Conservation (phyloP, 2,113 vertebrate species). For the Leptobrachium ailaonicum region DNA sequence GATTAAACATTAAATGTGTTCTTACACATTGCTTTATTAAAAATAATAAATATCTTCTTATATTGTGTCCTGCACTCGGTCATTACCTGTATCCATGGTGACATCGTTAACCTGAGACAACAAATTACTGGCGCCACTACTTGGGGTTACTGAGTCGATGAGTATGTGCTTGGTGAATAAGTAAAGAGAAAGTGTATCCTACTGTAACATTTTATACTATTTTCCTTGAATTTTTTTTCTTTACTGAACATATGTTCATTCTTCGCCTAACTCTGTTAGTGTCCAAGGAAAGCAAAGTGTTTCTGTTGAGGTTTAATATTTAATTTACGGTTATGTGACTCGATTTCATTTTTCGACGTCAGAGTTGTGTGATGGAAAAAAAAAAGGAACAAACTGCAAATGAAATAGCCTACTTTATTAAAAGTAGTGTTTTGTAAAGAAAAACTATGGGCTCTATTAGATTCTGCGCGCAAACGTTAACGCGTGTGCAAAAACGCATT, state of each 20-base stretch:
- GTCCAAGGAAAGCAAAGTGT: background rate
- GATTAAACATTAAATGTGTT: background rate
- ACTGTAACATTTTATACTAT: background rate
- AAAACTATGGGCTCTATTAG: too few species aligned
- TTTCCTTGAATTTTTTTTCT: slow-evolving; percentile 9
- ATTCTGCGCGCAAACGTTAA: too few species aligned
- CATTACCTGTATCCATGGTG: background rate
- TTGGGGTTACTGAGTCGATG: background rate
- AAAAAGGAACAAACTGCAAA: background rate
- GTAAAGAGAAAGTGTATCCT: background rate
- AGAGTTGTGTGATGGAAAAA: background rate
- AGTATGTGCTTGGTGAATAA: background rate
- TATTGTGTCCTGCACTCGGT: background rate
- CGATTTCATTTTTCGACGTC: background rate
- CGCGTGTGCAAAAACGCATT: too few species aligned
- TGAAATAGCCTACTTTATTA: background rate
- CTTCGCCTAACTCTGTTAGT: slow-evolving; percentile 27
- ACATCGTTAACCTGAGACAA: background rate
- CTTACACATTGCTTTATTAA: background rate
- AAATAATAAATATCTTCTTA: background rate
- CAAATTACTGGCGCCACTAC: background rate
- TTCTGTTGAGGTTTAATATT: background rate
- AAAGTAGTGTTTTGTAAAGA: background rate
- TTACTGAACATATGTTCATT: slow-evolving; percentile 35
- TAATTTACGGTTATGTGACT: slow-evolving; percentile 35